Base-by-base conservation (phyloP, 2,113 vertebrate species). In the Heterocephalus glaber region DNA sequence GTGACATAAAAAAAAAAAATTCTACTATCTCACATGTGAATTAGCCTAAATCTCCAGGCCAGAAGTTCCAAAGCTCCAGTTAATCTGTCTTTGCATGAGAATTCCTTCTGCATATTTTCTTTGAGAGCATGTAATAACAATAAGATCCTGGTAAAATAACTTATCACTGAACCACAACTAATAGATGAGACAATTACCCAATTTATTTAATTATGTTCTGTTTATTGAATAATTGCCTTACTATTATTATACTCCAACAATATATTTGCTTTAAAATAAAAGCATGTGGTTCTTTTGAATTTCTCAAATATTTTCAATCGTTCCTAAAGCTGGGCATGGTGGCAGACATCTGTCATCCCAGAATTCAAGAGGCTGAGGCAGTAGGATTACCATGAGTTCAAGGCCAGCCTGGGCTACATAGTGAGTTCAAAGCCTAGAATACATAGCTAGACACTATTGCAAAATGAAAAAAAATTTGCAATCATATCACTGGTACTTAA, bases 181-280 rank as follows among this genome's bases (percentile, higher is more conserved):
- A 66, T 49, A 80, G 30, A 61, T 35, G n/a, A 87, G 20, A 41
- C 6, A 49, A 49, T 92, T 28, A 74, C 30, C n/a, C 26, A 70
- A 86, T 77, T 96, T 49, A 30, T 72, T 61, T 90, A 56, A 33
- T 49, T 56, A 88, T 38, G 24, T 60, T 17, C n/a, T 30, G 61
- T 82, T 85, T 89, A 82, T 77, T 79, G 19, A 94, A 86, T 79
- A 89, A 94, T 86, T 61, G 8, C 5, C 72, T 80, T 54, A 56
- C 3, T 35, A 66, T 96, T 85, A 35, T 54, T 58, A 68, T 86
- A 88, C 2, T 5, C 35, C 2, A 68, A 66, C 2, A 87, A 58
- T 79, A 94, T 74, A 56, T 52, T 95, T 94, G 35, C 44, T 92
- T 95, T 89, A 68, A 83, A 91, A 86, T 76, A 86, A 65, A 82